Evolutionary conservation across 2,113 vertebrate species (phyloP).

Genomic region (Notarius lentiginosus): DNA sequence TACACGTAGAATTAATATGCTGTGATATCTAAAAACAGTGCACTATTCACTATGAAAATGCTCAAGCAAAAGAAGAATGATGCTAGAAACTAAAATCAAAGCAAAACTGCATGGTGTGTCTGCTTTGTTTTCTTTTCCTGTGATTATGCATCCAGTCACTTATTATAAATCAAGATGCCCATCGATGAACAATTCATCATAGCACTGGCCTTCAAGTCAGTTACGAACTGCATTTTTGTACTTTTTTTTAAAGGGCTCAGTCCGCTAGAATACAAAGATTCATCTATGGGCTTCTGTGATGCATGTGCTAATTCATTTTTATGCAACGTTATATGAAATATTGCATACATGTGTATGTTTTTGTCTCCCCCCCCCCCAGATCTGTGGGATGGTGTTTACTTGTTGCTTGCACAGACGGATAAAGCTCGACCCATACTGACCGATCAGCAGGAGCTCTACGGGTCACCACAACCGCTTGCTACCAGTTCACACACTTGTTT

Average conservation of each 20-base stretch:
- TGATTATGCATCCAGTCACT: constrained; percentile 1
- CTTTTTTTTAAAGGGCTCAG: background rate
- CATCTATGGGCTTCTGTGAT: background rate
- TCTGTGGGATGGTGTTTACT: constrained; percentile 80
- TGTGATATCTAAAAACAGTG: background rate
- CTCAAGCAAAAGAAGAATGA: background rate
- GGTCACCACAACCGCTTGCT: constrained; percentile 12
- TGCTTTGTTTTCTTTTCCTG: background rate
- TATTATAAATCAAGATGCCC: background rate
- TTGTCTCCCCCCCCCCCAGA: constrained; percentile 58
- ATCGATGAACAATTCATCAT: background rate
- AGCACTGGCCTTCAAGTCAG: constrained; percentile 23
- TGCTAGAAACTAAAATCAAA: background rate
- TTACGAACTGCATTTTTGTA: constrained; percentile 32
- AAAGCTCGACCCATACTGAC: constrained; percentile 73
- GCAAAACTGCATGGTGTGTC: background rate
- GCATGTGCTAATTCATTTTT: constrained; percentile 19
- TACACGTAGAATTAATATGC: background rate
- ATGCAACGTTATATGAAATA: constrained; percentile 43
- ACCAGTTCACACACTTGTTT: constrained; percentile 1
- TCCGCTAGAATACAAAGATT: constrained; percentile 33
- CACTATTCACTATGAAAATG: background rate
- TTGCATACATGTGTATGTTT: constrained; percentile 30
- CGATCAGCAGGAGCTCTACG: constrained; percentile 1
- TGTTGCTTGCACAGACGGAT: constrained; percentile 77